phyloP scores from a whole-genome alignment of 2,888 invertebrate genomes.

The Petrolisthes manimaculis region DNA sequence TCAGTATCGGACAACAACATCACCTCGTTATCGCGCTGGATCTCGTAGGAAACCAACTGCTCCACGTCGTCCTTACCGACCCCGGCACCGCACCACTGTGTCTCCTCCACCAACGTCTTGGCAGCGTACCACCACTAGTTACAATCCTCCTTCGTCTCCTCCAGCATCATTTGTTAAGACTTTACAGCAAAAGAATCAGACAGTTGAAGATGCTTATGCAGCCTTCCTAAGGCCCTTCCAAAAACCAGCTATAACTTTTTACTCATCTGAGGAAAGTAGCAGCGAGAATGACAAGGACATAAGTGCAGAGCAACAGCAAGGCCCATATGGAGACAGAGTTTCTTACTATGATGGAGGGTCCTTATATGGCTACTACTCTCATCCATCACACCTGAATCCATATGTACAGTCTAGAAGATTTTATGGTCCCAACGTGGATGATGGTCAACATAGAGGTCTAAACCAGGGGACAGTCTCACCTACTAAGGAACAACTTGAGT shows the following conservation, averaged over 20 bases:
- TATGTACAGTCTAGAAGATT: conserved; percentile 14
- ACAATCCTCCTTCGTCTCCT: background rate
- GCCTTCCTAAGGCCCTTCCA: conserved; percentile 11
- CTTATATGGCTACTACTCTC: conserved; percentile 13
- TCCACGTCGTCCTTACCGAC: background rate
- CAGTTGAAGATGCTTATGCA: background rate
- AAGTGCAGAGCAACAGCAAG: background rate
- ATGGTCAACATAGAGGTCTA: background rate
- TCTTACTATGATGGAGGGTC: background rate
- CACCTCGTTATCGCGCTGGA: background rate
- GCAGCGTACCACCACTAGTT: background rate
- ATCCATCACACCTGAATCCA: background rate
- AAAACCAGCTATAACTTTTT: conserved; percentile 48
- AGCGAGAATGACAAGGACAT: background rate
- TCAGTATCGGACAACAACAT: background rate
- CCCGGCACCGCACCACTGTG: background rate
- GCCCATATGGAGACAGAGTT: background rate
- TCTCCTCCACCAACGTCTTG: background rate
- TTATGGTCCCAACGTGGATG: conserved; percentile 38
- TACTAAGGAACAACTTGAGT: conserved; percentile 21
- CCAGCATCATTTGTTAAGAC: background rate
- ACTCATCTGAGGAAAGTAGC: conserved; percentile 33
- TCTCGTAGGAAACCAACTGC: background rate
- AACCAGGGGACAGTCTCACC: background rate
- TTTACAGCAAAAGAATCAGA: background rate